These are phyloP conservation scores for Eupleurogrammus muticus DNA, from an alignment of 2,797 vertebrate species.

Conservation along the genomic window DNA sequence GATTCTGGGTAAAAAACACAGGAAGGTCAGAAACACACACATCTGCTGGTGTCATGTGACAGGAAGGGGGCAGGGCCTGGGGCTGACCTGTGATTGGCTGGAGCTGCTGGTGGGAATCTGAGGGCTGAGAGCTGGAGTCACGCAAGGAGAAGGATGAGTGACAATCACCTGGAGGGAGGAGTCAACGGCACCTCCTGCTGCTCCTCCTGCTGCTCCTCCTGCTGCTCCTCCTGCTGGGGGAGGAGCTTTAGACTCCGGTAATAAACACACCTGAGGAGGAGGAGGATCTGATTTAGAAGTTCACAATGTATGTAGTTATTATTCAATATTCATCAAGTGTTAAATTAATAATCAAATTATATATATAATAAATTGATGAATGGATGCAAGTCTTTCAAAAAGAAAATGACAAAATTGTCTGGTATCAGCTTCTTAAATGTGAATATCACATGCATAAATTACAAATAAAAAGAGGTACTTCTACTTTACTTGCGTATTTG, in stretches of 20 bases:
- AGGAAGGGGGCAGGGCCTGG: background rate
- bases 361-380: too few relatives aligned
- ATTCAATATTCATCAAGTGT: too few relatives aligned
- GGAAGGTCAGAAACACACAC: too few relatives aligned
- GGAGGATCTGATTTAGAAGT: background rate
- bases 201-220: constrained; percentile 45
- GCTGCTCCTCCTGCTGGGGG: constrained; percentile 49
- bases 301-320: too few relatives aligned
- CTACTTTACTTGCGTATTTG: too few relatives aligned
- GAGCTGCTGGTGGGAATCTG: constrained; percentile 69
- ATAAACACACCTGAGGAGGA: constrained; percentile 67
- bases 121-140: constrained; percentile 81
- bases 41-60: background rate
- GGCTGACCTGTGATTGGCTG: constrained; percentile 63
- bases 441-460: too few relatives aligned
- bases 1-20: constrained; percentile 61
- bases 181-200: constrained; percentile 64
- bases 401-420: too few relatives aligned
- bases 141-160: constrained; percentile 82
- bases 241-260: constrained; percentile 62
- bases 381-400: too few relatives aligned
- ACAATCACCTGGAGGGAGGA: constrained; percentile 82
- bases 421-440: too few relatives aligned
- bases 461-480: too few relatives aligned
- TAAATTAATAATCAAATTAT: too few relatives aligned